Evolutionary conservation across 2,888 invertebrate genomes (phyloP), one percentile per base, ranked within the genome.

Genomic region (Cryptus armator): DNA sequence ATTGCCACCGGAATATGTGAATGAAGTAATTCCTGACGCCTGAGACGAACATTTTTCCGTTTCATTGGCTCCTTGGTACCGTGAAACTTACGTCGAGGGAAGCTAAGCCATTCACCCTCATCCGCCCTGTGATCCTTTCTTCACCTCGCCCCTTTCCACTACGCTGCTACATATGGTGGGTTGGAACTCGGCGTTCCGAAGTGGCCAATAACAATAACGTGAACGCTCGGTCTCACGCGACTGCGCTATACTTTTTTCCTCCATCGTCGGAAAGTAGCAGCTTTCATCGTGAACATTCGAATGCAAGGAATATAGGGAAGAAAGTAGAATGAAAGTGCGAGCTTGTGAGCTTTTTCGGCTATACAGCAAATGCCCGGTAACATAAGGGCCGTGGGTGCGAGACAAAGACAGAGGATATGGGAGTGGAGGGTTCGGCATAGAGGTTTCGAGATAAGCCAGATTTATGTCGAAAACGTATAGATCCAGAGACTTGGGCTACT

Each of bases 191-290:
- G 87, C 84, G 83, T 87, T 89, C 87, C 85, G 78, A 16, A 87
- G 87, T 86, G 87, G 87, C 87, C 88, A 90, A 90, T 90, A 90
- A 90, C 89, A 90, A 89, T 90, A 90, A 90, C 89, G 87, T 87
- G 89, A 89, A 86, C 70, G 84, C 81, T 85, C 79, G 67, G 80
- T 83, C 81, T 88, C 86, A 66, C 66, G 53, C 72, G 77, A 56
- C 2, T 53, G 10, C 71, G 32, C 24, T 72, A 32, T 32, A 12
- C 64, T 46, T 46, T 56, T 14, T 48, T 14, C 19, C 43, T 53
- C 14, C 12, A 32, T 16, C 66, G 53, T 71, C 48, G 70, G 53
- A 71, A 77, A 67, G 46, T 56, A 56, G 14, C 29, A 12, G 62
- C 72, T 76, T 76, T 16, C 44, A 72, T 56, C 53, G 9, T 16